These are phyloP conservation scores for Acrossocheilus fasciatus DNA, from an alignment of 2,797 vertebrate species.

Conservation along the genomic window DNA sequence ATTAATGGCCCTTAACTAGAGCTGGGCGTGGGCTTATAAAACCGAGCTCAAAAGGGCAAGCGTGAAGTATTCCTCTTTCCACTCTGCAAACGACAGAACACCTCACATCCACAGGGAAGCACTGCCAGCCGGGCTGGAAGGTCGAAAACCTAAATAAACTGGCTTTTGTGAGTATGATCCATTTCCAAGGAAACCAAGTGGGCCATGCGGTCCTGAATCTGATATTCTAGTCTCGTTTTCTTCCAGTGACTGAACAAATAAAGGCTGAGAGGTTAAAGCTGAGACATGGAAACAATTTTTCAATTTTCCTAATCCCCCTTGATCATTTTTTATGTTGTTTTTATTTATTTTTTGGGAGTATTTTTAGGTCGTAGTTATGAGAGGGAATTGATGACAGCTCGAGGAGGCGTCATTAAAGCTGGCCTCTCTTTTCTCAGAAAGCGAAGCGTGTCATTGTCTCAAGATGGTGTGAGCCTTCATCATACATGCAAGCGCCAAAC, in stretches of 20 bases:
- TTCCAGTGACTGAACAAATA: constrained; percentile 64
- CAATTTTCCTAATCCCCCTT: constrained; percentile 62
- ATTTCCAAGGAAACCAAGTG: constrained; percentile 55
- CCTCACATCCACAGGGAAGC: constrained; percentile 33
- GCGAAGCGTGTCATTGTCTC: constrained; percentile 52
- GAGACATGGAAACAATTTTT: constrained; percentile 66
- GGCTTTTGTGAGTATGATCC: constrained; percentile 41
- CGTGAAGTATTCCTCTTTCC: constrained; percentile 49
- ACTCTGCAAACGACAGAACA: constrained; percentile 40
- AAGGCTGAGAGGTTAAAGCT: constrained; percentile 63
- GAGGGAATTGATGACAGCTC: constrained; percentile 55
- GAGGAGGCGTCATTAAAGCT: constrained; percentile 45
- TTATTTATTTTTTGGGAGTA: constrained; percentile 60
- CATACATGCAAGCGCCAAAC: constrained; percentile 41
- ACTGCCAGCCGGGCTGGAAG: constrained; percentile 42
- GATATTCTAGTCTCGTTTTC: constrained; percentile 58
- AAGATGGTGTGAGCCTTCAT: constrained; percentile 35
- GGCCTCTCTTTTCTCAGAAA: constrained; percentile 49
- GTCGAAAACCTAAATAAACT: constrained; percentile 61
- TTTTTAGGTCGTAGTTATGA: constrained; percentile 62
- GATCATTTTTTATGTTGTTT: constrained; percentile 62
- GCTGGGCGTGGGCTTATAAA: constrained; percentile 50
- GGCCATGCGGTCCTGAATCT: constrained; percentile 40
- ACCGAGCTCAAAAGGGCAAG: constrained; percentile 41
- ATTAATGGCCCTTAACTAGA: constrained; percentile 43